phyloP scores from a whole-genome alignment of 2,888 invertebrate genomes.

The Acanthopleura granulata region DNA sequence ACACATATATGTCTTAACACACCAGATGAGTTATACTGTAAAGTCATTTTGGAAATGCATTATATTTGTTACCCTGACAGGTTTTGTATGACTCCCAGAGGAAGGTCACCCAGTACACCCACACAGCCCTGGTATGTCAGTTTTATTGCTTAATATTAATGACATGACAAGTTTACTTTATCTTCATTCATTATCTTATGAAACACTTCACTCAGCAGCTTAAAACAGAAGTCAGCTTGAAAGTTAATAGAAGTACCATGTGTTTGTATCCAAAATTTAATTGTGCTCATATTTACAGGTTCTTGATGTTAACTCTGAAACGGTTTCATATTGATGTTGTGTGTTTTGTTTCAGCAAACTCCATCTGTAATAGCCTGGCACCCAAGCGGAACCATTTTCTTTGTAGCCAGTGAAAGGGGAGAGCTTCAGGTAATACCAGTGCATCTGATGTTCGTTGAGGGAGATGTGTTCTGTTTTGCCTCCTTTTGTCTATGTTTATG shows the following conservation, averaged over 20 bases:
- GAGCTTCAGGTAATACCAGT: conserved; percentile 72
- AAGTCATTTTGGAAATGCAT: too few relatives aligned
- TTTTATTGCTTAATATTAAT: not conserved
- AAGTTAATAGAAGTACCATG: too few relatives aligned
- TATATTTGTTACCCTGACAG: conserved; percentile 30
- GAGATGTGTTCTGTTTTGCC: not conserved
- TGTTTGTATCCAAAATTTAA: too few relatives aligned
- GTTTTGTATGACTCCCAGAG: conserved; percentile 80
- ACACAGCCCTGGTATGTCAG: conserved; percentile 83
- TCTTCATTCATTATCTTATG: too few relatives aligned
- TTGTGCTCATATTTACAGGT: too few relatives aligned
- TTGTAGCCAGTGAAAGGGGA: conserved; percentile 79
- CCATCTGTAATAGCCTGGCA: conserved; percentile 82
- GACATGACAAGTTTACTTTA: too few relatives aligned
- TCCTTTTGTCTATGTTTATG: not conserved
- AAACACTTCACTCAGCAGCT: too few relatives aligned
- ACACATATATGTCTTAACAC: too few relatives aligned
- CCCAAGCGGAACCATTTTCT: conserved; percentile 78
- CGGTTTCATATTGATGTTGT: too few relatives aligned
- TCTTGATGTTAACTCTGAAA: too few relatives aligned
- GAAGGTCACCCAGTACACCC: conserved; percentile 81
- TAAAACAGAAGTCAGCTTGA: too few relatives aligned
- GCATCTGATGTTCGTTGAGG: not conserved
- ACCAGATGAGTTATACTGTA: too few relatives aligned
- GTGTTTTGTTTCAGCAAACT: conserved; percentile 68